phyloP scores from a whole-genome alignment of 2,113 vertebrate genomes.

The Cyanoramphus novaezelandiae region DNA sequence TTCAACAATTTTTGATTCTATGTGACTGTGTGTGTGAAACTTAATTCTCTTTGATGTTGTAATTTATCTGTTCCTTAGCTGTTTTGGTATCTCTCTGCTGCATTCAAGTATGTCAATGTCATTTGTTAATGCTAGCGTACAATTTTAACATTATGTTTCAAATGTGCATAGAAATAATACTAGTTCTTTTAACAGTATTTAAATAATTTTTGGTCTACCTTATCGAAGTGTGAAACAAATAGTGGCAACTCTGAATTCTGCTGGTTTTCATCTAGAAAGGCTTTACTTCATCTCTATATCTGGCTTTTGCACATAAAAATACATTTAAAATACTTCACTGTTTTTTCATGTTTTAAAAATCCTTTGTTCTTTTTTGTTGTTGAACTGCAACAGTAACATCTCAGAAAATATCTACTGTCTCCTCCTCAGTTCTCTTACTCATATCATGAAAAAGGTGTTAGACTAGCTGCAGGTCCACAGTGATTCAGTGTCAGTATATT shows the following conservation, averaged over 20 bases:
- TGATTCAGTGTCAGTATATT: not conserved
- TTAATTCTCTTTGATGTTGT: not conserved
- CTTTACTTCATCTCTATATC: not conserved
- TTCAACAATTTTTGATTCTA: not conserved
- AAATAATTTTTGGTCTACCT: not conserved
- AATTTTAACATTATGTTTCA: not conserved
- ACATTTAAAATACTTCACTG: not conserved
- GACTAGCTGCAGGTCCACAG: not conserved
- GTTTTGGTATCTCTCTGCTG: not conserved
- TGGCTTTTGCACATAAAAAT: not conserved
- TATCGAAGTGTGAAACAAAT: not conserved
- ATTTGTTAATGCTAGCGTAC: not conserved
- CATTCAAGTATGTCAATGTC: not conserved
- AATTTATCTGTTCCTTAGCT: not conserved
- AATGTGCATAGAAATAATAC: not conserved
- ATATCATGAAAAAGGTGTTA: not conserved
- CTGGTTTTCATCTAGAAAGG: not conserved
- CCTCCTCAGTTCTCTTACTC: not conserved
- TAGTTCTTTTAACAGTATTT: not conserved
- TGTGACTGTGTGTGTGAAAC: not conserved
- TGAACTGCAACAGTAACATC: not conserved
- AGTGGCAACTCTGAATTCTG: fast-evolving
- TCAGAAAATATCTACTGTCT: not conserved
- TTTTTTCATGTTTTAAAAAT: not conserved
- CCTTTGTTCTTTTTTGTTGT: not conserved